Conservation (phyloP, 2,797 vertebrate genomes). For the Spinus olivaceus region DNA sequence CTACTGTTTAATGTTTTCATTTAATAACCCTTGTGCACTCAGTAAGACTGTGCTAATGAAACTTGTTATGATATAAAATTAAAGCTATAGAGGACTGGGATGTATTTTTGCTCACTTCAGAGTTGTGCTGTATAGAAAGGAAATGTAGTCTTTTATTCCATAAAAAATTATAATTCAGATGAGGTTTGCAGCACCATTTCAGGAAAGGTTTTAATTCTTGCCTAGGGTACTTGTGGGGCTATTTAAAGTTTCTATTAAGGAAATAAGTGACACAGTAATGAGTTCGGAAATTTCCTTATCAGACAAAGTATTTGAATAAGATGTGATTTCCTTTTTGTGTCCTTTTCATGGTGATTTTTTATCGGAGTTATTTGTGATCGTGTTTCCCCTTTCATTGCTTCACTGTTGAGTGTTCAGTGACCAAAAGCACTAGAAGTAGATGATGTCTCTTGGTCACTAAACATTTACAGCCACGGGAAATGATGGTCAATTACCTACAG, state of each 20-base stretch:
- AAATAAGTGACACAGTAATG: neutral
- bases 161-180: neutral
- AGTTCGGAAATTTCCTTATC: neutral
- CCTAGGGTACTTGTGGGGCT: neutral
- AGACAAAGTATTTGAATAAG: neutral
- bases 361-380: neutral
- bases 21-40: neutral
- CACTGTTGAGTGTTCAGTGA: neutral
- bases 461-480: conserved; percentile 64
- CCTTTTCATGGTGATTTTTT: neutral
- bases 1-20: neutral
- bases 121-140: neutral
- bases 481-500: conserved; percentile 68
- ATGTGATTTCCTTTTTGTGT: neutral
- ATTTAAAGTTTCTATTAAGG: neutral
- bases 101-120: neutral
- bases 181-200: neutral
- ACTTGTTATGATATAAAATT: neutral
- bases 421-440: conserved; percentile 44
- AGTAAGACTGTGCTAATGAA: neutral
- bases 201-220: neutral
- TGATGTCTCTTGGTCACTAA: conserved; percentile 39
- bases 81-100: neutral
- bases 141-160: neutral
- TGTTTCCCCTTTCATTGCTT: neutral